Evolutionary conservation across 2,113 vertebrate genomes (phyloP), one percentile per base, ranked within the genome.

Genomic region (Mionectes macconnelli): DNA sequence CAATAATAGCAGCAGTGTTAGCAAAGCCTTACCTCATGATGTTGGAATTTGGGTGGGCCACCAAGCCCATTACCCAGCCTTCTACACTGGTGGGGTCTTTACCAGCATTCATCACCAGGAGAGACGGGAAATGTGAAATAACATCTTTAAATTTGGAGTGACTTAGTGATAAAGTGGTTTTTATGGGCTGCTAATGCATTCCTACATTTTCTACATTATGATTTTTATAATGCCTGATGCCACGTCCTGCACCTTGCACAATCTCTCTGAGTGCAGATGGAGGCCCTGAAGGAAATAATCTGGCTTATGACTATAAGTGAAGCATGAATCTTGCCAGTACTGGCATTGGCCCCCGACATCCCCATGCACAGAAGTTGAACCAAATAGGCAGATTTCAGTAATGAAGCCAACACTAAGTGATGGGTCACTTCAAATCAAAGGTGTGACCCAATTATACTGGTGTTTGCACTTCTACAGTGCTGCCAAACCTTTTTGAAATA

Each of bases 21-120:
- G 69, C 45, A 84, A 82, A 96, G 35, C 64, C 85, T 97, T 97
- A 98, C 98, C 96, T 98, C 93, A 98, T 94, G 18, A 91, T 66
- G 60, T 53, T 88, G 70, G 94, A 72, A 77, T 98, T 97, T 40
- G 94, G 75, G 86, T 97, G 98, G 93, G 97, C 97, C 88, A 98
- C 97, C 76, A 97, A 97, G 67, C 91, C 96, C 63, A 97, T 96
- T 49, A 97, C 94, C 17, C 89, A 81, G 27, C 39, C 59, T 35
- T 84, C 95, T 76, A 93, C 55, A 21, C 24, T 68, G 70, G 93
- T 23, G 2, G 94, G 66, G 25, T 98, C 98, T 94, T 93, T 97
- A 84, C 74, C 47, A 39, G 95, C 81, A 68, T 93, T 97, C 24
- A 84, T 96, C 69, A 97, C 94, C 94, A 97, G 95, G 23, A 98